These are phyloP conservation scores for Lepus timidus DNA, from an alignment of 2,113 vertebrate genomes.

Conservation along the genomic window DNA sequence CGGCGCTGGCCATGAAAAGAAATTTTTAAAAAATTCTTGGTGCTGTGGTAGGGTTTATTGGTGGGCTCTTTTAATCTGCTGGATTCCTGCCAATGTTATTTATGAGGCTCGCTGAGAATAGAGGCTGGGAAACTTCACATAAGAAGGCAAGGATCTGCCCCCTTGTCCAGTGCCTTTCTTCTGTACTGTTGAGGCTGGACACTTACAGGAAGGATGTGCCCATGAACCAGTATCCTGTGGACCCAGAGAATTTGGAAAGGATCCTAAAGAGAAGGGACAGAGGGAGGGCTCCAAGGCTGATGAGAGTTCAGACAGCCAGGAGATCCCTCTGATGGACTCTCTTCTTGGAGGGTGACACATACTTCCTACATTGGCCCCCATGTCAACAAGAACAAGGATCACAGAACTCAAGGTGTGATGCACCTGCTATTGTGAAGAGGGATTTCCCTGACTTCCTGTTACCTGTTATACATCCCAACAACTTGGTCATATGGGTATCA, in stretches of 20 bases:
- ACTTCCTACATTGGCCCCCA: neutral
- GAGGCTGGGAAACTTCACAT: neutral
- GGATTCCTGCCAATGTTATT: neutral
- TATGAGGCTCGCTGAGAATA: neutral
- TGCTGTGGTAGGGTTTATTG: neutral
- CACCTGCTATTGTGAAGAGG: neutral
- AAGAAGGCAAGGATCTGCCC: neutral
- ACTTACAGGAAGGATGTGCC: fast-evolving
- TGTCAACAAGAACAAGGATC: neutral
- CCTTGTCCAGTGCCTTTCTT: neutral
- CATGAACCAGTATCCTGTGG: neutral
- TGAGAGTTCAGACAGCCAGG: neutral
- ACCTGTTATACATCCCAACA: neutral
- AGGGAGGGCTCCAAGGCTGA: neutral
- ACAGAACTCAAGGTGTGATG: neutral
- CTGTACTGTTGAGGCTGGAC: neutral
- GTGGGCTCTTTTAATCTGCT: neutral
- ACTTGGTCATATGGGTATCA: neutral
- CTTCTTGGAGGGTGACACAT: neutral
- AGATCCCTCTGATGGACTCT: neutral
- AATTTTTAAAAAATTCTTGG: too few species aligned
- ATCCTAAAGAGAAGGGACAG: neutral
- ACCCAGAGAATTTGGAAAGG: neutral
- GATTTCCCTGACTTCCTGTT: neutral
- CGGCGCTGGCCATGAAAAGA: too few species aligned